Percentiles rank a stretch among this genome's conserved stretches.
These are phyloP conservation scores for Ceriagrion tenellum DNA, from an alignment of 2,888 invertebrate genomes.

Conservation along the genomic window DNA sequence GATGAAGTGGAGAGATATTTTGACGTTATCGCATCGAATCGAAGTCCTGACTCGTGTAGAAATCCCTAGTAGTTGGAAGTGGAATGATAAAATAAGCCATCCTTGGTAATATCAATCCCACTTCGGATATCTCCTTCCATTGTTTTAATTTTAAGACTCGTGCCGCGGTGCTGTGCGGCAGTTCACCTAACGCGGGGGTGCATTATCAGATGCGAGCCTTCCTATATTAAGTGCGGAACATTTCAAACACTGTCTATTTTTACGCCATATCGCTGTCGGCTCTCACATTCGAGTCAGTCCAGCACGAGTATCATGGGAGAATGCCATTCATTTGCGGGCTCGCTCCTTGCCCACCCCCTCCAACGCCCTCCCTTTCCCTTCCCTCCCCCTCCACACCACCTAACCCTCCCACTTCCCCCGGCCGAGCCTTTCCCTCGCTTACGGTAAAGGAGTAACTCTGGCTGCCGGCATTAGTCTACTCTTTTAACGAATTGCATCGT, in stretches of 20 bases:
- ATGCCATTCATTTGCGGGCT: conserved; percentile 55
- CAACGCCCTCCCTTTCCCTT: neutral
- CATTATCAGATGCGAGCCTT: conserved; percentile 4
- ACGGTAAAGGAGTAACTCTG: conserved; percentile 39
- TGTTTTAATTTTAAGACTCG: neutral
- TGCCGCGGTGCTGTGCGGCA: neutral
- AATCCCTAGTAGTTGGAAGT: neutral
- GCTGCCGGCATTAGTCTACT: conserved; percentile 57
- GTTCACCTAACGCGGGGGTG: neutral
- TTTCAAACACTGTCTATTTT: conserved; percentile 9
- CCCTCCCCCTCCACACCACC: too few relatives aligned
- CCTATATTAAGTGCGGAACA: conserved; percentile 22
- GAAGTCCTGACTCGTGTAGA: neutral
- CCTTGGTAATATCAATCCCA: neutral
- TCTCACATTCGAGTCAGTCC: neutral
- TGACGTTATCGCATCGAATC: neutral
- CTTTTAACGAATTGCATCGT: conserved; percentile 52
- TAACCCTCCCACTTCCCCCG: neutral
- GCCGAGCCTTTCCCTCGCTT: neutral
- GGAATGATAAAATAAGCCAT: neutral
- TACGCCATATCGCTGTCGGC: conserved; percentile 28
- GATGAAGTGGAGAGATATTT: too few relatives aligned
- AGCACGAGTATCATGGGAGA: conserved; percentile 40
- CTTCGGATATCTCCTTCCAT: neutral
- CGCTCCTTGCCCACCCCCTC: neutral